Conservation (phyloP, 2,797 vertebrate species). For the Gymnoscopelus braueri region DNA sequence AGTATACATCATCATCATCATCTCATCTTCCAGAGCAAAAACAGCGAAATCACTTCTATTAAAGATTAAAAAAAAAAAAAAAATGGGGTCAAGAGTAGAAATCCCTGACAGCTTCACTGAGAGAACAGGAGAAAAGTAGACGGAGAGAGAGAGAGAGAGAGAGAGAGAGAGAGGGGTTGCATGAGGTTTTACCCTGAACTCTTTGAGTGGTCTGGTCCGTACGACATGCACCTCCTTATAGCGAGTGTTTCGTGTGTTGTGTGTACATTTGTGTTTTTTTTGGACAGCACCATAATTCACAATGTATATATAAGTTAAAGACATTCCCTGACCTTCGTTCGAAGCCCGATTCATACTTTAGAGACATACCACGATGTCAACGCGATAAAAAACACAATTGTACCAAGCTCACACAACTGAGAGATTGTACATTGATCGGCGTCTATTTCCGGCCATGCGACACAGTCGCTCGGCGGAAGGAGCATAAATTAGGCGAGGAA, state of each 20-base stretch:
- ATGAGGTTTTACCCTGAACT: slow-evolving; percentile 27
- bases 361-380: no score
- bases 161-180: slow-evolving; percentile 17
- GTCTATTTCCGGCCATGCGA: slow-evolving; percentile 34
- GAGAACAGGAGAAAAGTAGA: slow-evolving; percentile 44
- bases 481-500: not conserved
- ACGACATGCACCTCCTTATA: slow-evolving; percentile 68
- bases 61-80: slow-evolving; percentile 18
- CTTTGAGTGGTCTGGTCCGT: slow-evolving; percentile 73
- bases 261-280: slow-evolving; percentile 26
- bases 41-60: slow-evolving; percentile 68
- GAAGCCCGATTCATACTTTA: no score
- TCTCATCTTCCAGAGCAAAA: slow-evolving; percentile 62
- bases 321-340: slow-evolving; percentile 57
- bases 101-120: slow-evolving; percentile 75
- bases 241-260: slow-evolving; percentile 17
- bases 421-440: no score
- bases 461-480: not conserved
- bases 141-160: slow-evolving; percentile 46
- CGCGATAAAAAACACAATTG: no score
- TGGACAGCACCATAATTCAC: slow-evolving; percentile 73
- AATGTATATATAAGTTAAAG: slow-evolving; percentile 55
- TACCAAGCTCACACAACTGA: no score
- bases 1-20: slow-evolving; percentile 44
- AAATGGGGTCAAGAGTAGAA: slow-evolving; percentile 67